Evolutionary conservation across 1,140 invertebrate genomes (phyloP).

Genomic region (Reticulitermes speratus): DNA sequence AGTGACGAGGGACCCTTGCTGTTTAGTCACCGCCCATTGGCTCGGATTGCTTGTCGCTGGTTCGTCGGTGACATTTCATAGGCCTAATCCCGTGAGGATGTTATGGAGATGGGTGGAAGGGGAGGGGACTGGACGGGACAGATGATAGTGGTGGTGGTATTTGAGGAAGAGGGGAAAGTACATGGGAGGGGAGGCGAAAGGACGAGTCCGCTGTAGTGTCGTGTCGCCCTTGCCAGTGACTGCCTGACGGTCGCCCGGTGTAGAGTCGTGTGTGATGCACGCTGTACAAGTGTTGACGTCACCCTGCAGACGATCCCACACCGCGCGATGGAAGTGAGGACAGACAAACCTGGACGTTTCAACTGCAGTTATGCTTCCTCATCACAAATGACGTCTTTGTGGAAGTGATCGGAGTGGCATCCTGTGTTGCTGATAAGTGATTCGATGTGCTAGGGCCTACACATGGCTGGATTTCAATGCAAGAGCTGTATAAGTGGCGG

Average conservation of each 20-base stretch:
- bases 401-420: not conserved
- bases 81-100: slow-evolving; percentile 11
- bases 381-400: not conserved
- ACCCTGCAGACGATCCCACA: not conserved
- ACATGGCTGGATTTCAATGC: not conserved
- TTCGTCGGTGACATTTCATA: slow-evolving; percentile 21
- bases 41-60: not conserved
- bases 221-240: slow-evolving; percentile 23
- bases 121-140: not conserved
- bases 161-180: not conserved
- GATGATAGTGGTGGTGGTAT: not conserved
- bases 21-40: slow-evolving; percentile 14
- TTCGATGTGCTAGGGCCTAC: not conserved
- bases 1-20: not conserved
- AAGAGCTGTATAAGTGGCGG: not conserved
- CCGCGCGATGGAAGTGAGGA: not conserved
- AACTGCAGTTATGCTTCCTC: not conserved
- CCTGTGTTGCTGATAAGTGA: not conserved
- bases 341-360: not conserved
- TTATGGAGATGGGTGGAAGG: not conserved
- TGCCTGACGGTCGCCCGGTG: slow-evolving; percentile 20
- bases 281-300: not conserved
- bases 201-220: not conserved
- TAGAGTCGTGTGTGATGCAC: not conserved
- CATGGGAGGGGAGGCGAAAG: not conserved